Evolutionary conservation across 2,113 vertebrate genomes (phyloP).

Genomic region (Grus americana): DNA sequence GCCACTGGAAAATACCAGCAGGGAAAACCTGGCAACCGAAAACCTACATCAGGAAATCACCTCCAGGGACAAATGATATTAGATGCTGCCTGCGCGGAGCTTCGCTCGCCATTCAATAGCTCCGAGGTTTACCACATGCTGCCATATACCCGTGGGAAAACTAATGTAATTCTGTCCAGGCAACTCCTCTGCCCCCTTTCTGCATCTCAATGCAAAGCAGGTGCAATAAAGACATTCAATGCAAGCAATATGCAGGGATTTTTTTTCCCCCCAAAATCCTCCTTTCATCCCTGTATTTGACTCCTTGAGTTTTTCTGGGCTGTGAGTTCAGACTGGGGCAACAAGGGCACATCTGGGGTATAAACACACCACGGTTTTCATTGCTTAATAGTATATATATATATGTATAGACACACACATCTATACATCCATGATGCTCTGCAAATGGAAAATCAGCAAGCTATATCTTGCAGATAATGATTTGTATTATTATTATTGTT

Average conservation of each 20-base stretch:
- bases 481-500: conserved; percentile 28
- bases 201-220: background rate
- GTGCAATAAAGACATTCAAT: background rate
- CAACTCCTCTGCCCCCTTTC: background rate
- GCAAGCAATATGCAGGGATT: background rate
- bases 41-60: background rate
- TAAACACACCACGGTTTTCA: background rate
- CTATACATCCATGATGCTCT: background rate
- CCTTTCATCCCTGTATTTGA: background rate
- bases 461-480: background rate
- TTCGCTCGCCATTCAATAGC: background rate
- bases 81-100: background rate
- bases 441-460: background rate
- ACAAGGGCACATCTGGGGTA: no score
- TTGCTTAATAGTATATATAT: background rate
- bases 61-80: background rate
- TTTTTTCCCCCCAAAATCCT: background rate
- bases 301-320: background rate
- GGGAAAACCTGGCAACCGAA: background rate
- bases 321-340: background rate
- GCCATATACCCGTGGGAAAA: background rate
- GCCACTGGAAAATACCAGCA: background rate
- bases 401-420: background rate
- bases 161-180: background rate
- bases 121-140: background rate